Conservation (phyloP, 2,797 vertebrate species). For the Prionace glauca region DNA sequence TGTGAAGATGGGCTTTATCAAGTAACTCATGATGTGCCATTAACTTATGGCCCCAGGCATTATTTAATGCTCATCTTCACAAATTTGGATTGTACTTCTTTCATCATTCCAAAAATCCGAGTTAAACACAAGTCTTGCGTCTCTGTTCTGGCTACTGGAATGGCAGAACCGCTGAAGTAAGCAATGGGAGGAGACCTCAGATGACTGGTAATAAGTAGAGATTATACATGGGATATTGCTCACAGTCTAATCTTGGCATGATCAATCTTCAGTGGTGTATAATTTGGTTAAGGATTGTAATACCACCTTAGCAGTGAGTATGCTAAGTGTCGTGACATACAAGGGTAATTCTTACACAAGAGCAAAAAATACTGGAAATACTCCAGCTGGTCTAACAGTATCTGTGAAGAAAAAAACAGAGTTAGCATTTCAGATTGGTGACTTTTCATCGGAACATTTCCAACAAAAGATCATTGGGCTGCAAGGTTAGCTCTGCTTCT, state of each 20-base stretch:
- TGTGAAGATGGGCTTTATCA: not conserved
- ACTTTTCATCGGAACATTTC: too few relatives aligned
- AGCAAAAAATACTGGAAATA: not conserved
- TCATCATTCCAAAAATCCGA: not conserved
- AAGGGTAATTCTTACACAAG: not conserved
- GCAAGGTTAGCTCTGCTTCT: not conserved
- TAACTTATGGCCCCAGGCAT: not conserved
- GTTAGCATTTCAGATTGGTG: not conserved
- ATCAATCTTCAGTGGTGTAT: not conserved
- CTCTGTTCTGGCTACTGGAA: not conserved
- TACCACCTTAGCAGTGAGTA: not conserved
- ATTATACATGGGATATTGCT: constrained; percentile 11
- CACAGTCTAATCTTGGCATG: not conserved
- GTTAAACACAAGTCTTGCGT: not conserved
- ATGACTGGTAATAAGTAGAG: not conserved
- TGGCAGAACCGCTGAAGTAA: not conserved
- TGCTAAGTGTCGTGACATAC: not conserved
- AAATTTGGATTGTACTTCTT: not conserved
- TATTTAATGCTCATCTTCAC: not conserved
- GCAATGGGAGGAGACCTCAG: not conserved
- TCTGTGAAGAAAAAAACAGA: not conserved
- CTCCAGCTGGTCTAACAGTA: not conserved
- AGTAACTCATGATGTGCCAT: not conserved
- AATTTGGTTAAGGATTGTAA: not conserved
- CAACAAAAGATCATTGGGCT: not conserved